Percentiles rank a stretch among this genome's conserved stretches.
These are phyloP conservation scores for Ochropacha duplaris DNA, from an alignment of 2,888 invertebrate genomes.

Conservation along the genomic window DNA sequence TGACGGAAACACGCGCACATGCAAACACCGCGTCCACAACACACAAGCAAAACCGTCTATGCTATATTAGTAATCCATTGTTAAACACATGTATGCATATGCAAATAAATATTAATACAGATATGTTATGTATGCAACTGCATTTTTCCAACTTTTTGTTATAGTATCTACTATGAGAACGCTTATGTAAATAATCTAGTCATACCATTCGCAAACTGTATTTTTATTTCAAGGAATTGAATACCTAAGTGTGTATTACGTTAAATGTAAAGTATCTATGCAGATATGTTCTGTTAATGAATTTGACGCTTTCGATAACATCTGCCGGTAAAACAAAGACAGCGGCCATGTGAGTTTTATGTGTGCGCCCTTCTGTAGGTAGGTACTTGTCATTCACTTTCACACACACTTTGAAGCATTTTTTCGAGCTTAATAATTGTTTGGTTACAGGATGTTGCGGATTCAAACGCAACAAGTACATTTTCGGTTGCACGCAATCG, in stretches of 20 bases:
- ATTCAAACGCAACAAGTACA: slow-evolving; percentile 60
- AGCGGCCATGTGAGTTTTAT: slow-evolving; percentile 47
- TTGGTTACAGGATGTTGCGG: slow-evolving; percentile 70
- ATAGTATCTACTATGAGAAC: slow-evolving; percentile 26
- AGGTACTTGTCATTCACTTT: slow-evolving; percentile 44
- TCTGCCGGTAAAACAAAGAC: slow-evolving; percentile 54
- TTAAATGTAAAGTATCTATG: slow-evolving; percentile 32
- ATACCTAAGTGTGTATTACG: slow-evolving; percentile 35
- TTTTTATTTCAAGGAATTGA: slow-evolving; percentile 26
- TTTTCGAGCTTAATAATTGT: slow-evolving; percentile 61
- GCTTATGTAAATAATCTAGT: slow-evolving; percentile 20
- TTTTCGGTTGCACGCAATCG: slow-evolving; percentile 55
- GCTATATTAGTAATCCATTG: slow-evolving; percentile 66
- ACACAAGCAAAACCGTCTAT: slow-evolving; percentile 16
- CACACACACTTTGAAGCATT: slow-evolving; percentile 54
- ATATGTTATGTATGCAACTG: slow-evolving; percentile 53
- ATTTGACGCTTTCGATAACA: slow-evolving; percentile 51
- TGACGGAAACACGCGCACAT: slow-evolving; percentile 67
- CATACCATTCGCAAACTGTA: slow-evolving; percentile 22
- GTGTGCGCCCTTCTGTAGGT: slow-evolving; percentile 16
- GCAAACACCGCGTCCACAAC: slow-evolving; percentile 19
- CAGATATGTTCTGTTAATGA: slow-evolving; percentile 33
- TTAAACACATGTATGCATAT: slow-evolving; percentile 48
- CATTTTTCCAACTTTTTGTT: slow-evolving; percentile 52
- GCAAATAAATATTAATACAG: slow-evolving; percentile 67